These are phyloP conservation scores for Brachymystax lenok DNA, from an alignment of 2,797 vertebrate genomes.

Conservation along the genomic window DNA sequence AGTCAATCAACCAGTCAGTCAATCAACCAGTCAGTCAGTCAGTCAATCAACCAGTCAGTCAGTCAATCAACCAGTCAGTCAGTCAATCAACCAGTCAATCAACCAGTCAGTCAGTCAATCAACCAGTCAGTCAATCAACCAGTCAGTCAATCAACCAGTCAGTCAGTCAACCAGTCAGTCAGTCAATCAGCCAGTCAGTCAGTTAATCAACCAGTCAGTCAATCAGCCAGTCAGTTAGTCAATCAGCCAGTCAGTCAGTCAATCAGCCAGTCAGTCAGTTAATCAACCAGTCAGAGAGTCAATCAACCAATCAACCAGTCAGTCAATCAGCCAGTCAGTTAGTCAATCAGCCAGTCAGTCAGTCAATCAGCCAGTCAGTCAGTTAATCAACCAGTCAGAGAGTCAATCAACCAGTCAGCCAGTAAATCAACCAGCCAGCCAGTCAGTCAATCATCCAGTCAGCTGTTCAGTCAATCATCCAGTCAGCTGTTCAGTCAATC, in stretches of 20 bases:
- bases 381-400: no score
- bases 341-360: fast-evolving
- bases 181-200: fast-evolving
- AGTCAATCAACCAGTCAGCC: fast-evolving
- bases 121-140: fast-evolving
- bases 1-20: no score
- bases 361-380: fast-evolving
- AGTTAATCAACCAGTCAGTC: fast-evolving
- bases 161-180: no score
- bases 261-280: fast-evolving
- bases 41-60: no score
- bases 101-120: fast-evolving
- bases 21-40: no score
- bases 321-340: fast-evolving
- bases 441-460: no score
- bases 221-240: fast-evolving
- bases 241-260: no score
- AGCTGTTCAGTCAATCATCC: fast-evolving
- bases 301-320: fast-evolving
- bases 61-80: no score
- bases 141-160: no score
- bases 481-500: fast-evolving
- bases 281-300: no score
- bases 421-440: no score
- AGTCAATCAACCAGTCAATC: fast-evolving